A percentile compares a stretch with the other conserved stretches of the same genome.
These are phyloP conservation scores for Tapirus indicus DNA, from an alignment of 2,797 vertebrate species.

Conservation along the genomic window DNA sequence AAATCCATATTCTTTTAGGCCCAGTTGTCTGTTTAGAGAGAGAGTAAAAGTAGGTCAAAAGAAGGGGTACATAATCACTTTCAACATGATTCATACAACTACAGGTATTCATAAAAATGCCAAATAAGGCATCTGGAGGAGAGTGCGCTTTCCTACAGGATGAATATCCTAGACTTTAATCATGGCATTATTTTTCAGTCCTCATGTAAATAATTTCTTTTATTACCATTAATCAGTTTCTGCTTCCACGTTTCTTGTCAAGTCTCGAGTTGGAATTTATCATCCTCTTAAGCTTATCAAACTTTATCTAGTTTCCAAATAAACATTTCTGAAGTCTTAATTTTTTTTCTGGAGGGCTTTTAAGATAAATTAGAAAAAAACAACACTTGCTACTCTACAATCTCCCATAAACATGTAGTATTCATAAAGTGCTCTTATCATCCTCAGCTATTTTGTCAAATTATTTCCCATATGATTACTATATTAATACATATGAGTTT, in stretches of 20 bases:
- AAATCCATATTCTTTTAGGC: background rate
- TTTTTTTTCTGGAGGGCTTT: background rate
- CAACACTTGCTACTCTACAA: background rate
- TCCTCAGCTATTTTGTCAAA: constrained; percentile 1
- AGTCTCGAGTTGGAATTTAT: background rate
- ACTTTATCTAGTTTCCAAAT: background rate
- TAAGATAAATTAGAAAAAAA: background rate
- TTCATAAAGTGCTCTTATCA: background rate
- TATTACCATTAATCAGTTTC: background rate
- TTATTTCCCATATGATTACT: background rate
- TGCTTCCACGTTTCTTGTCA: background rate
- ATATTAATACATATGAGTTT: background rate
- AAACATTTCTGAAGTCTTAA: background rate
- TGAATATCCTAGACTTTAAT: background rate
- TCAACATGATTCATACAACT: background rate
- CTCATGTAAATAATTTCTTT: background rate
- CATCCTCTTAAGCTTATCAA: background rate
- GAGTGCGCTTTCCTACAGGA: background rate
- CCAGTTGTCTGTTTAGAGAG: background rate
- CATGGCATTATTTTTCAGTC: background rate
- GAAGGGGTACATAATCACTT: background rate
- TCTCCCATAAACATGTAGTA: background rate
- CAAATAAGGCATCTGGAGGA: too few species aligned
- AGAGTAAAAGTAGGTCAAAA: background rate
- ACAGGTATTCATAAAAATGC: background rate